Base-by-base conservation (phyloP, 2,888 invertebrate species). In the Lysandra bellargus region DNA sequence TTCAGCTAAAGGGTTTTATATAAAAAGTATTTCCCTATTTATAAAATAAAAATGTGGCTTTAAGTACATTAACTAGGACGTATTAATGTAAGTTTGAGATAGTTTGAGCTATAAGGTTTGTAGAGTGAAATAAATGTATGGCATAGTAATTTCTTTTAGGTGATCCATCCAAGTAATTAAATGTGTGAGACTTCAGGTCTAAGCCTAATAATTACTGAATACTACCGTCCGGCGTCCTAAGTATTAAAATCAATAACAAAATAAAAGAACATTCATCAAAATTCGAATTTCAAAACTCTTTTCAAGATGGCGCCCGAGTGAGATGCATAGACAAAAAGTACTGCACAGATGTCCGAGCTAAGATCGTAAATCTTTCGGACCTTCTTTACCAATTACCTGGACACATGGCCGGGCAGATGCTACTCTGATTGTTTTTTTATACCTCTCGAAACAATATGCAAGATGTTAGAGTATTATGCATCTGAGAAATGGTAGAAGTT, bases 371-470 rank as follows among this genome's bases (percentile, higher is more conserved):
- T 91, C 91, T 92, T 85, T 89, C 85, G 86, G 87, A 87, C 88
- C 85, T 90, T 91, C 91, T 91, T 86, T 88, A 87, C 89, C 90
- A 85, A 85, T 85, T 83, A 86, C 87, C 87, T 76, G 91, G 91
- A 90, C 92, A 91, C 90, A 91, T 91, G 92, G 89, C 86, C 80
- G 83, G 84, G 84, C 89, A 87, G 87, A 87, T 90, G 90, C 79
- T 85, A 84, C 76, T 53, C 76, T 33, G 75, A 49, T 53, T 49
- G 44, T 75, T 75, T 76, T 75, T 76, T 37, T 69, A 33, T 64
- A n/a, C 30, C 9, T 37, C 14, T 69, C 69, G 33, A 69, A 69
- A 69, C 37, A 69, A 17, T 69, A 69, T 69, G 14, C 69, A 69
- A 69, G 69, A 69, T 69, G 69, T 69, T 5, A 37, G 33, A 37